Evolutionary conservation across 2,797 vertebrate genomes (phyloP), one percentile per base, ranked within the genome.

Genomic region (Oreochromis mossambicus): DNA sequence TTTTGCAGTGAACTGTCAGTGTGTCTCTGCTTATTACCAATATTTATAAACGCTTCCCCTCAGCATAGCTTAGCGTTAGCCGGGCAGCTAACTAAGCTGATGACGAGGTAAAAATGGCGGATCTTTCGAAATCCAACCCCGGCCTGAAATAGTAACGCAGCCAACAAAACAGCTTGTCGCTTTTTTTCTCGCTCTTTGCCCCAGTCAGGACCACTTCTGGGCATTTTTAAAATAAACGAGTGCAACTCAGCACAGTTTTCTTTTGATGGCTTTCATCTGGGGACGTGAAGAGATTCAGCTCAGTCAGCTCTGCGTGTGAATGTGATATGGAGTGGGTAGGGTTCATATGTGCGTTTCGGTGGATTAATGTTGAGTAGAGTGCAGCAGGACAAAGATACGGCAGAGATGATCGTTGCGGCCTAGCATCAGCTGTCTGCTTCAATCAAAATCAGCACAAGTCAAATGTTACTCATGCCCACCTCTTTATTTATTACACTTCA

Each of bases 101-200:
- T 98, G 98, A 99, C 98, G 98, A 96, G 94, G 96, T 97, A 97
- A 98, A 98, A 98, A 98, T 98, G 97, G 98, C 98, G 97, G 98
- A 98, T 98, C 97, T 98, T 98, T 99, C 98, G 98, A 98, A 99
- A 98, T 98, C 95, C 96, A 96, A 97, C 94, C 96, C 97, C 94
- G 93, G 97, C 97, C 97, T 97, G 97, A 97, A 97, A 97, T 97
- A 97, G 95, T 94, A 93, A 87, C 94, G 86, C 86, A 88, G 91
- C 85, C 85, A 85, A 78, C 78, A 79, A 79, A 70, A 26, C 73
- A 77, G 87, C 86, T 50, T 21, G 82, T 52, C 81, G 81, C 81
- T 41, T 85, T 86, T 46, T 26, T 50, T 32, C 51, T 36, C 32
- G 38, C 70, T 66, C 81, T 87, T 66, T 83, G 8, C 56, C n/a